Base-by-base conservation (phyloP, 2,888 invertebrate genomes). In the Drosophila anomelani region DNA sequence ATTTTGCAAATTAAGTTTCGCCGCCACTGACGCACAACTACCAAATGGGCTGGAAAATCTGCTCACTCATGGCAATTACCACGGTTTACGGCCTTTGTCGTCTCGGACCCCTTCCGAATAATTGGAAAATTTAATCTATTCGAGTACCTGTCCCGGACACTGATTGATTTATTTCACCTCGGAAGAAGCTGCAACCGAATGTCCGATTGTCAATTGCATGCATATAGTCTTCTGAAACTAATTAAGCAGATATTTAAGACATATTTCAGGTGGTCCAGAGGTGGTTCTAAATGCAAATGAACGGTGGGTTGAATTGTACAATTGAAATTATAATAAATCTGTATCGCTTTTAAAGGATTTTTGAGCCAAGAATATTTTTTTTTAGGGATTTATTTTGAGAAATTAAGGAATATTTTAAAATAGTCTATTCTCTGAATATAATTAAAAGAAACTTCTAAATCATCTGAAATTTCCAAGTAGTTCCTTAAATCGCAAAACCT, bases 211-310 rank as follows among this genome's bases (percentile, higher is more conserved):
- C 68, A 68, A 49, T 49, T 57, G 58, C 47, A 57, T 32, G 47
- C 57, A 6, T 29, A 29, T 5, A 26, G 26, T n/a, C n/a, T n/a
- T 29, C 73, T 80, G 71, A 71, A 74, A 82, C 77, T 75, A 87
- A 87, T 87, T 85, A 80, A 82, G 80, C 75, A 64, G 79, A 72
- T 63, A 85, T 79, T 76, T 56, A 51, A 68, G 63, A 57, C 55
- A 78, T 59, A 61, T 51, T 51, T 61, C 29, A 54, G 44, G 53
- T 36, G 32, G n/a, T 59, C n/a, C n/a, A 12, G 29, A n/a, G 29
- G 12, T 23, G 20, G 29, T n/a, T 10, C 38, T 13, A 13, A 47
- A 63, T 43, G 10, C 9, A 0, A 41, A 29, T 38, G 17, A 13
- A 63, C 63, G 15, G 26, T 44, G 55, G 20, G 34, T 23, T 17